Percentiles rank a stretch among this genome's conserved stretches.
Conservation (phyloP, 2,888 invertebrate species). For the Antheraea assamensis region DNA sequence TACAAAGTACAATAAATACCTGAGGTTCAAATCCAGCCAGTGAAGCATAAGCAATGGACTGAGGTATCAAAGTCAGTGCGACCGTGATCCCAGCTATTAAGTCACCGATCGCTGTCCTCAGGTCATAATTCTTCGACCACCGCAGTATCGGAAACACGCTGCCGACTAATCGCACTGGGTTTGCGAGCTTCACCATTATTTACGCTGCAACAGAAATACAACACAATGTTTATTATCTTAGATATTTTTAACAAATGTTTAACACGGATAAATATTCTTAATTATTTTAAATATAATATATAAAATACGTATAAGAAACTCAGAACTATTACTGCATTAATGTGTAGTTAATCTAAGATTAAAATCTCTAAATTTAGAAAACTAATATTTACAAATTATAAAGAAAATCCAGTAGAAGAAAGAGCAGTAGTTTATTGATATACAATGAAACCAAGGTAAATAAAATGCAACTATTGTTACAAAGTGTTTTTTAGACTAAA, state of each 20-base stretch:
- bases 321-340: not conserved
- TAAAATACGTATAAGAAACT: too few species aligned
- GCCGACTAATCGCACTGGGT: slow-evolving; percentile 50
- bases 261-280: not conserved
- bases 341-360: too few species aligned
- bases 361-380: too few species aligned
- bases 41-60: slow-evolving; percentile 89
- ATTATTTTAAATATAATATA: too few species aligned
- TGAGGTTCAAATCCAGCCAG: slow-evolving; percentile 88
- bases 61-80: slow-evolving; percentile 89
- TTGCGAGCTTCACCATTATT: slow-evolving; percentile 50
- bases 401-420: too few species aligned
- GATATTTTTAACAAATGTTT: not conserved
- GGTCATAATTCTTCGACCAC: slow-evolving; percentile 83
- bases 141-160: slow-evolving; percentile 78
- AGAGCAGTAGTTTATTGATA: too few species aligned
- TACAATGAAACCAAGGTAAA: too few species aligned
- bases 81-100: slow-evolving; percentile 89
- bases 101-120: slow-evolving; percentile 83
- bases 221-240: not conserved
- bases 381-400: too few species aligned
- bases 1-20: slow-evolving; percentile 61
- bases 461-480: too few species aligned
- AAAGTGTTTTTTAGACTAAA: too few species aligned
- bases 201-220: slow-evolving; percentile 30